phyloP scores from a whole-genome alignment of 2,113 vertebrate genomes.

The Vombatus ursinus region DNA sequence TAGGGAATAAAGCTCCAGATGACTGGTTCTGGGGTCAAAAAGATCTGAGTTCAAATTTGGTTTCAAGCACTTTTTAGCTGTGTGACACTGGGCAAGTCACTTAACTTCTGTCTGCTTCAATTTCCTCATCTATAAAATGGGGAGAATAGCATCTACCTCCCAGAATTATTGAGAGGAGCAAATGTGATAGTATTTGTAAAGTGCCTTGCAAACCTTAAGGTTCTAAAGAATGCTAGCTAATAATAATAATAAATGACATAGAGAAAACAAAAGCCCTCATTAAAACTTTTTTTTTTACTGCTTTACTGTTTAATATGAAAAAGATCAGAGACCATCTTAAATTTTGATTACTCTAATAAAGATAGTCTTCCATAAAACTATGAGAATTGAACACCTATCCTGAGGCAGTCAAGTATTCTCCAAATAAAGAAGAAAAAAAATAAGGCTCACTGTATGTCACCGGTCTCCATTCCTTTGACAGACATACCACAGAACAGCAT shows the following conservation, averaged over 20 bases:
- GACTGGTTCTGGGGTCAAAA: not conserved
- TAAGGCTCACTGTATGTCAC: not conserved
- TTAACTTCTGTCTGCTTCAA: not conserved
- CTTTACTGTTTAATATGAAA: not conserved
- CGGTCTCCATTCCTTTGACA: constrained; percentile 7
- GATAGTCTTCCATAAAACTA: not conserved
- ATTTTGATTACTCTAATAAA: not conserved
- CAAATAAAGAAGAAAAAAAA: constrained; percentile 49
- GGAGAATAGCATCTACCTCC: not conserved
- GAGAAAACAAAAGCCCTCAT: not conserved
- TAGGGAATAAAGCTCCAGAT: not conserved
- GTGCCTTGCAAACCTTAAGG: not conserved
- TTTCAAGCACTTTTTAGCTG: not conserved
- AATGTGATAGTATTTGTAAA: not conserved
- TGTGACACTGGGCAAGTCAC: not conserved
- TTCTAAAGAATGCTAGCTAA: not conserved
- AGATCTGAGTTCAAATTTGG: not conserved
- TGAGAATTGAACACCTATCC: constrained; percentile 13
- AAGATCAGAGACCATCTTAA: not conserved
- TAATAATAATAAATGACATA: not conserved
- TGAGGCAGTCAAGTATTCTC: not conserved
- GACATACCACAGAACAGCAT: constrained; percentile 52
- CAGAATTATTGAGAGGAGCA: not conserved
- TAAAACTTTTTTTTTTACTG: not conserved
- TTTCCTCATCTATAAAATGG: not conserved